phyloP scores from a whole-genome alignment of 37 sponge, comb jelly and placozoan species.

The Chondrilla cf. caribensis region DNA sequence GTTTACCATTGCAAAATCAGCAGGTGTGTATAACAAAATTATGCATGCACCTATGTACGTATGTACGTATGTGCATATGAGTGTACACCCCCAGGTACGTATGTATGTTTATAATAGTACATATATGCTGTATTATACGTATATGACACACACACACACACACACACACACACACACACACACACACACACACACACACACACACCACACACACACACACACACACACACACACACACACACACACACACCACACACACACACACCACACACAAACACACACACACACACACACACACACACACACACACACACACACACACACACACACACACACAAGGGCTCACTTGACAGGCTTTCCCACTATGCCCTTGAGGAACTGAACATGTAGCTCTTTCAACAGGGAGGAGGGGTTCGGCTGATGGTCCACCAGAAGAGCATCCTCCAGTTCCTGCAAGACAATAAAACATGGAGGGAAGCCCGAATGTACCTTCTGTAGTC shows the following conservation, averaged over 20 bases:
- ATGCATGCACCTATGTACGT: too few relatives aligned
- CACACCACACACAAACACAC: too few relatives aligned
- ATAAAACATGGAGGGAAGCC: too few relatives aligned
- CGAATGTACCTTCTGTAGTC: too few relatives aligned
- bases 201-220: too few relatives aligned
- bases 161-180: too few relatives aligned
- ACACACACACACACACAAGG: background rate
- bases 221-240: background rate
- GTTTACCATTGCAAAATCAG: too few relatives aligned
- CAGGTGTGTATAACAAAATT: too few relatives aligned
- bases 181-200: too few relatives aligned
- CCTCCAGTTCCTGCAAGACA: constrained; percentile 62
- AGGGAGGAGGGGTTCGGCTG: constrained; percentile 52
- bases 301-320: constrained; percentile 26
- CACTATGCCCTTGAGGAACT: constrained; percentile 65
- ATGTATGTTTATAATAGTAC: background rate
- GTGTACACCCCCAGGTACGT: background rate
- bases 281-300: too few relatives aligned
- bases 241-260: background rate
- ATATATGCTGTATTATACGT: too few relatives aligned
- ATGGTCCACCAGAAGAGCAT: constrained; percentile 61
- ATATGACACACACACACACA: too few relatives aligned
- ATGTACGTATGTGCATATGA: background rate
- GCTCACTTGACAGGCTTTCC: constrained; percentile 59
- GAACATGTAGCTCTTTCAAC: constrained; percentile 45